These are phyloP conservation scores for Eupithecia exiguata DNA, from an alignment of 2,888 invertebrate genomes.

Conservation along the genomic window DNA sequence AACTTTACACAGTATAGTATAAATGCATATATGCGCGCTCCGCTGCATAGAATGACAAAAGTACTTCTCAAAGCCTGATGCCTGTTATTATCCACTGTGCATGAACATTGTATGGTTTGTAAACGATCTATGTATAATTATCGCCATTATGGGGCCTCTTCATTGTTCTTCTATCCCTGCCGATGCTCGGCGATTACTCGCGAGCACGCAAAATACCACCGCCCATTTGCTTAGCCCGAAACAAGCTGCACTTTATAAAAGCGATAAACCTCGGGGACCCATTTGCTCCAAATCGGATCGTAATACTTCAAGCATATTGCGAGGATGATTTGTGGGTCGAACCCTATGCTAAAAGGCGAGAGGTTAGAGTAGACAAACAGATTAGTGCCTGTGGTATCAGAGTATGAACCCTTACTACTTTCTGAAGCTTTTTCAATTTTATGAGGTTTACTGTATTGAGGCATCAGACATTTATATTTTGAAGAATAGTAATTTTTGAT, in stretches of 20 bases:
- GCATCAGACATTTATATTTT: neutral
- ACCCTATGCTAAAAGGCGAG: slow-evolving; percentile 25
- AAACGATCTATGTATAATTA: no score
- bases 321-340: slow-evolving; percentile 35
- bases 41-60: no score
- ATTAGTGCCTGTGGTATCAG: neutral
- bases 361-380: slow-evolving; percentile 14
- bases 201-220: no score
- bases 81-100: no score
- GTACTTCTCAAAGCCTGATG: no score
- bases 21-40: no score
- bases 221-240: slow-evolving; percentile 4
- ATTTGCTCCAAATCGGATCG: slow-evolving; percentile 27
- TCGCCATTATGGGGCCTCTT: no score
- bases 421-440: neutral
- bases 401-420: neutral
- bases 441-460: neutral
- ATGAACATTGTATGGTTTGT: no score
- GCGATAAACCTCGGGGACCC: slow-evolving; percentile 31
- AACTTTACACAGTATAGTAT: no score
- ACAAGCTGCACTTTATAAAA: slow-evolving; percentile 29
- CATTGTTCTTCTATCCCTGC: no score
- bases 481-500: neutral
- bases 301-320: slow-evolving; percentile 31
- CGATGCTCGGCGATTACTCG: no score